These are phyloP conservation scores for Callinectes sapidus DNA, from an alignment of 2,888 invertebrate species.

Conservation along the genomic window DNA sequence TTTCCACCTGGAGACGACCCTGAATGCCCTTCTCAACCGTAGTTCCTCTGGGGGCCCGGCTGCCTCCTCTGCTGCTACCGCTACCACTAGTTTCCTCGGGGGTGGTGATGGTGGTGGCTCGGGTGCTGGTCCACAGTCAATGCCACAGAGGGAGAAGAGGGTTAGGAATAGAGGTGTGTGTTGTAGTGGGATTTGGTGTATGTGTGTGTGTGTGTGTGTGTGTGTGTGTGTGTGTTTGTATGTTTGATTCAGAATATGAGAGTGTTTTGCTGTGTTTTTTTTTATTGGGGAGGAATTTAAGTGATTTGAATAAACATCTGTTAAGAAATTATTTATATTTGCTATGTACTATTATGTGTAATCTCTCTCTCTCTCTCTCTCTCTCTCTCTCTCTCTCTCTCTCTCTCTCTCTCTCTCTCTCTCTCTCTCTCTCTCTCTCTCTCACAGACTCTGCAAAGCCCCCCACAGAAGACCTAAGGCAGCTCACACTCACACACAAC, in stretches of 20 bases:
- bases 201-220: not conserved
- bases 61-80: constrained; percentile 57
- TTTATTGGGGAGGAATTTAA: too few relatives aligned
- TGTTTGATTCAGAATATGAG: not conserved
- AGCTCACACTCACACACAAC: constrained; percentile 44
- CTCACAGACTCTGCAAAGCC: not conserved
- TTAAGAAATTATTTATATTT: not conserved
- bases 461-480: constrained; percentile 37
- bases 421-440: too few relatives aligned
- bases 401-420: not conserved
- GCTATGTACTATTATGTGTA: not conserved
- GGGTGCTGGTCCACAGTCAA: constrained; percentile 72
- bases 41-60: constrained; percentile 52
- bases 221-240: not conserved
- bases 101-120: not conserved
- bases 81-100: not conserved
- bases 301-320: too few relatives aligned
- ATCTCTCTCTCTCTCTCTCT: not conserved
- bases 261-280: not conserved
- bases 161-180: constrained; percentile 75
- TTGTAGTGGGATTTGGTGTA: not conserved
- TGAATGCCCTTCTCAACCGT: constrained; percentile 83
- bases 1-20: constrained; percentile 84
- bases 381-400: not conserved
- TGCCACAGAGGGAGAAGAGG: constrained; percentile 76